A percentile compares a stretch with the other conserved stretches of the same genome.
phyloP scores from a whole-genome alignment of 92 coral and sea anemone genomes.

The Palythoa caribaeorum region DNA sequence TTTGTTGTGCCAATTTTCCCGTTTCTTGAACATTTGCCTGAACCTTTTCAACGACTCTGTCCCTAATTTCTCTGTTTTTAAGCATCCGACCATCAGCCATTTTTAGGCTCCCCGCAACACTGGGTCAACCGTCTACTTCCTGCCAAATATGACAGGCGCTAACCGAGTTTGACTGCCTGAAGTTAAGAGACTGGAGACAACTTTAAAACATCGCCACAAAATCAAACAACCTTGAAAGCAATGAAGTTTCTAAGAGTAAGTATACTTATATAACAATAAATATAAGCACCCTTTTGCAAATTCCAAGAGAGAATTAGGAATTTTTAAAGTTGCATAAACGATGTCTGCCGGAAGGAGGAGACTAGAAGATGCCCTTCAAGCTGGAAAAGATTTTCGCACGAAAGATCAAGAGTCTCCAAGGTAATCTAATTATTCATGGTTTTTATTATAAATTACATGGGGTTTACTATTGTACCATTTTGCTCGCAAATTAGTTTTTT shows the following conservation, averaged over 20 bases:
- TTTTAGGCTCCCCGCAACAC: not conserved
- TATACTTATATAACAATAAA: not conserved
- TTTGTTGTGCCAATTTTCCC: constrained; percentile 82
- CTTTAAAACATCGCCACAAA: not conserved
- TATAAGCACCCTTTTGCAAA: not conserved
- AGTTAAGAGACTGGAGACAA: constrained; percentile 22
- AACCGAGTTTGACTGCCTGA: not conserved
- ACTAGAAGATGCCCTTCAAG: constrained; percentile 91
- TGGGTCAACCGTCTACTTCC: not conserved
- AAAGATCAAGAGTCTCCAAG: constrained; percentile 51
- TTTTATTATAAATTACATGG: not conserved
- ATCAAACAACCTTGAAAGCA: no score
- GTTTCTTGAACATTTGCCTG: constrained; percentile 78
- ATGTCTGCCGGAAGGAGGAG: constrained; percentile 97
- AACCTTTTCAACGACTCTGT: constrained; percentile 73
- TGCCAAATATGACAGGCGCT: constrained; percentile 10
- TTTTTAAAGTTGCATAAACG: not conserved
- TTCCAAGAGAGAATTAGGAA: not conserved
- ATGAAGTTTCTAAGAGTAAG: no score
- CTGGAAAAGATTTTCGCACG: constrained; percentile 81
- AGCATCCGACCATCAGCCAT: constrained; percentile 64
- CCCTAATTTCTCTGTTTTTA: constrained; percentile 74
- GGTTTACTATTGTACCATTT: not conserved
- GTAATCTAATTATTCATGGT: constrained; percentile 12
- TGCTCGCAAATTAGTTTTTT: not conserved